Percentiles rank a stretch among this genome's conserved stretches.
Conservation (phyloP, 1,140 invertebrate genomes). For the Dolichoris vasculosae region DNA sequence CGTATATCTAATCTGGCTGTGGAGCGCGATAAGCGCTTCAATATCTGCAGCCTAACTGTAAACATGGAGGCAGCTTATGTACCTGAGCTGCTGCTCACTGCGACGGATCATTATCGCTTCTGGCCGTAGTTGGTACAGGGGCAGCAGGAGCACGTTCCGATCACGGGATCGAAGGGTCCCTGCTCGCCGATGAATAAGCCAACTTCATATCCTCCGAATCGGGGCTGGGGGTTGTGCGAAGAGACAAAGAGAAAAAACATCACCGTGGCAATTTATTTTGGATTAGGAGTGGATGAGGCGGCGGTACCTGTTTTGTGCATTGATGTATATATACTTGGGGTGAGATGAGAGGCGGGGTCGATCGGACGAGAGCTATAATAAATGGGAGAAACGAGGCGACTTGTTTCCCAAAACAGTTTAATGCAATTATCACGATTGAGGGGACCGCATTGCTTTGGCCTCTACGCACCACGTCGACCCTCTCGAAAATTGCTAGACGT, state of each 20-base stretch:
- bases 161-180: not conserved
- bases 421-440: conserved; percentile 61
- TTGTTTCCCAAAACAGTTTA: conserved; percentile 60
- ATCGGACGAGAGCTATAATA: conserved; percentile 55
- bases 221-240: not conserved
- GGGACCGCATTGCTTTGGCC: not conserved
- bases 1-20: conserved; percentile 20
- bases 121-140: not conserved
- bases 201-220: not conserved
- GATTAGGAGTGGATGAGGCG: conserved; percentile 43
- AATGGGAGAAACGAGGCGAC: conserved; percentile 54
- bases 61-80: not conserved
- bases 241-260: not conserved
- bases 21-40: conserved; percentile 30
- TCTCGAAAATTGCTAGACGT: not conserved
- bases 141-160: not conserved
- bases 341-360: not conserved
- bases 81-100: not conserved
- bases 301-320: conserved; percentile 14
- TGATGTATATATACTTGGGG: not conserved
- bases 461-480: not conserved
- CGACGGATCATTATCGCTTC: conserved; percentile 4
- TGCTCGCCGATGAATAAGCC: not conserved
- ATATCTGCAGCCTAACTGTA: not conserved
- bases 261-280: conserved; percentile 57